Percentiles rank a stretch among this genome's conserved stretches.
Evolutionary conservation across 2,797 vertebrate species (phyloP).

Genomic region (Martes flavigula): DNA sequence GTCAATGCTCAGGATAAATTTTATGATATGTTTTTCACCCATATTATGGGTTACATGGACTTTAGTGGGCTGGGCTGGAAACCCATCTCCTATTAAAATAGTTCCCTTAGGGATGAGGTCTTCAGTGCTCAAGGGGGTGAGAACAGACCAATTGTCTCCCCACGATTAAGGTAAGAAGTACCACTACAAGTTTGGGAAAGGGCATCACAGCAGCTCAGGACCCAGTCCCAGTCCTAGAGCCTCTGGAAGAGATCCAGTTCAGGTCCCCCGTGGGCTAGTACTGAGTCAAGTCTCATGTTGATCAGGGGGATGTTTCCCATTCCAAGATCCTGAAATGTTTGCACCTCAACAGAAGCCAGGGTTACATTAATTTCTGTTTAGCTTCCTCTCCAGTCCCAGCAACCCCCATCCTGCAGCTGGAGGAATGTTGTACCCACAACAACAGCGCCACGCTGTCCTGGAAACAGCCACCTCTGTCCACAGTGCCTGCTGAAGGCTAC

Average conservation of each 20-base stretch:
- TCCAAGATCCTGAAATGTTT: background rate
- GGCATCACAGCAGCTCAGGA: background rate
- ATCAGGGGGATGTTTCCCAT: background rate
- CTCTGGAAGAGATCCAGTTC: background rate
- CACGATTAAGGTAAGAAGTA: background rate
- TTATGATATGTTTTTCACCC: background rate
- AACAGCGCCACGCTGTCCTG: slow-evolving; percentile 98
- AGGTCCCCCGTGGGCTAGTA: background rate
- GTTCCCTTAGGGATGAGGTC: background rate
- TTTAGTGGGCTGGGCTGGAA: background rate
- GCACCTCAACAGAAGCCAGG: slow-evolving; percentile 59
- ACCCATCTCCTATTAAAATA: background rate
- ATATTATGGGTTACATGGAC: background rate
- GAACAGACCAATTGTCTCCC: background rate
- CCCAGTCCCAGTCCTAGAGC: background rate
- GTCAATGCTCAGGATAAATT: background rate
- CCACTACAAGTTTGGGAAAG: background rate
- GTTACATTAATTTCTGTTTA: slow-evolving; percentile 84
- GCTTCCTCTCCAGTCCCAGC: slow-evolving; percentile 93
- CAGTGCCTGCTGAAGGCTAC: slow-evolving; percentile 96
- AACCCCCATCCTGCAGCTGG: slow-evolving; percentile 96
- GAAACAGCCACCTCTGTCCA: slow-evolving; percentile 97
- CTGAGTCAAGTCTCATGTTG: background rate
- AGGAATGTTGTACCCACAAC: slow-evolving; percentile 98
- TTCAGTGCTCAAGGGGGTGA: background rate